Conservation (phyloP, 2,888 invertebrate species). For the Protodeltote pygarga region DNA sequence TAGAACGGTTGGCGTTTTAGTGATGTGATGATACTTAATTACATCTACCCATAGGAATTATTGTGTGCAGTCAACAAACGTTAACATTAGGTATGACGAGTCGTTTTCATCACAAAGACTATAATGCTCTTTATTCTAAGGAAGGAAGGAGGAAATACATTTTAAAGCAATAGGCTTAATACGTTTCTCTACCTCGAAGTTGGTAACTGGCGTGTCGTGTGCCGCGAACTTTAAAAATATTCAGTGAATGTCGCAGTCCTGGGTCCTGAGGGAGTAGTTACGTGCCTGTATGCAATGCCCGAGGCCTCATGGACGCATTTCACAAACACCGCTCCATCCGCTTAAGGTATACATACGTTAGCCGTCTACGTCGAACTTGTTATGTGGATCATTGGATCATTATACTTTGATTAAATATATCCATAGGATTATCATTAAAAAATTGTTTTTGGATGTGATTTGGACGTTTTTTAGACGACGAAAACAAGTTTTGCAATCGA, state of each 20-base stretch:
- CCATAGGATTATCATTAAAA: constrained; percentile 31
- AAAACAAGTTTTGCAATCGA: constrained; percentile 5
- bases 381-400: constrained; percentile 34
- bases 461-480: background rate
- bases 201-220: constrained; percentile 41
- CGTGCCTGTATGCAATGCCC: constrained; percentile 65
- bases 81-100: no score
- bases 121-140: no score
- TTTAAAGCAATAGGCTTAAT: constrained; percentile 29
- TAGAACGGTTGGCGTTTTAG: no score
- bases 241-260: constrained; percentile 63
- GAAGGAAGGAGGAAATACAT: constrained; percentile 1
- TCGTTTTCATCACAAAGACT: no score
- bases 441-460: background rate
- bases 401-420: constrained; percentile 39
- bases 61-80: no score
- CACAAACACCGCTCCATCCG: constrained; percentile 30
- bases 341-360: constrained; percentile 42
- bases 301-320: constrained; percentile 41
- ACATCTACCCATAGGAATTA: no score
- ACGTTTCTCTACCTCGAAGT: constrained; percentile 33
- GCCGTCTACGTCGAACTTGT: constrained; percentile 22
- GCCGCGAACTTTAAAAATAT: constrained; percentile 63
- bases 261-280: constrained; percentile 66
- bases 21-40: no score